Evolutionary conservation across 2,113 vertebrate species (phyloP).

Genomic region (Pseudopodoces humilis): DNA sequence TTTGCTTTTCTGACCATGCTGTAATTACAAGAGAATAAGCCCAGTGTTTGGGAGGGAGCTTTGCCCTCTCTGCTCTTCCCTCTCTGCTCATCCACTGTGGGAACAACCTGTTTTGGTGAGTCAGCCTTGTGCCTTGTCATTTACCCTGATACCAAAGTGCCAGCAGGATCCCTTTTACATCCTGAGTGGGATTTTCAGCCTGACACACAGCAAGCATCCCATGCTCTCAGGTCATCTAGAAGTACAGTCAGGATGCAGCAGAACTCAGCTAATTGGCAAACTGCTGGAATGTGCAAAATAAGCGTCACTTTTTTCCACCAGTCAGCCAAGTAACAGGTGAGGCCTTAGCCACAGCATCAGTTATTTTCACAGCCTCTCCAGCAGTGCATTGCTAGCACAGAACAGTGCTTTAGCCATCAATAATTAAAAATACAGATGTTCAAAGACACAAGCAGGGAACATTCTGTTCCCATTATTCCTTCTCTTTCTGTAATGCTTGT

Average conservation of each 20-base stretch:
- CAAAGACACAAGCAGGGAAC: not conserved
- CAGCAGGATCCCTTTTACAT: not conserved
- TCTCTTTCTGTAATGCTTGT: not conserved
- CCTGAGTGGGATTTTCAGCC: not conserved
- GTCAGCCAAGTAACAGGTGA: not conserved
- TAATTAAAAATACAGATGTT: slow-evolving; percentile 39
- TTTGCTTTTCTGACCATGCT: not conserved
- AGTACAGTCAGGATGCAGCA: not conserved
- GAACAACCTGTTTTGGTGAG: not conserved
- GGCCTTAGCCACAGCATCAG: not conserved
- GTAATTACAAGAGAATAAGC: not conserved
- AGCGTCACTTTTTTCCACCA: not conserved
- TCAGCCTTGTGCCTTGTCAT: not conserved
- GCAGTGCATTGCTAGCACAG: not conserved
- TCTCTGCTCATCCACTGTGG: not conserved
- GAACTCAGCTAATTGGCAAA: slow-evolving; percentile 2
- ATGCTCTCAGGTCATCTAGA: not conserved
- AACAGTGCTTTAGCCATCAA: not conserved
- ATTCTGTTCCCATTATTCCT: not conserved
- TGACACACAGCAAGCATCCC: not conserved
- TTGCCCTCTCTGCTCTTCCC: not conserved
- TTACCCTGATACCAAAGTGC: not conserved
- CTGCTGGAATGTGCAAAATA: not conserved
- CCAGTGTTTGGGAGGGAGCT: not conserved
- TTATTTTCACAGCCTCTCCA: slow-evolving; percentile 4